Conservation (phyloP, 1,140 invertebrate genomes). For the Oedothorax gibbosus region DNA sequence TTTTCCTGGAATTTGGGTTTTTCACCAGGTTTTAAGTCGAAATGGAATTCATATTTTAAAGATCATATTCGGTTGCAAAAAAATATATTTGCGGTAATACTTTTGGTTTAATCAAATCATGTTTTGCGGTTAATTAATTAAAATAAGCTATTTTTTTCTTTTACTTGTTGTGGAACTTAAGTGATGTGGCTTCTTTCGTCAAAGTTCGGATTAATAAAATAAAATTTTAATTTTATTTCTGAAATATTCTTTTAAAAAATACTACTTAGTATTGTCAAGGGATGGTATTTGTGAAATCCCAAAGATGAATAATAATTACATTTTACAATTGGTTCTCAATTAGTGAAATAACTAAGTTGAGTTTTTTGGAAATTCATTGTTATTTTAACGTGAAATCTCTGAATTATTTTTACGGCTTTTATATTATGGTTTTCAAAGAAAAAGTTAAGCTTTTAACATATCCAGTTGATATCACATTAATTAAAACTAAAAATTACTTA, state of each 20-base stretch:
- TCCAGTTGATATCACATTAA: no score
- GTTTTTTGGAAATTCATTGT: background rate
- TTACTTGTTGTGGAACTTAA: background rate
- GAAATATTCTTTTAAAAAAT: constrained; percentile 32
- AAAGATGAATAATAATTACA: constrained; percentile 48
- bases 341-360: constrained; percentile 14
- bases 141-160: constrained; percentile 29
- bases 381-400: no score
- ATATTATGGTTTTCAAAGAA: no score
- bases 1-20: constrained; percentile 18
- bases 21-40: constrained; percentile 10
- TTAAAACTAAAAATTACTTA: no score
- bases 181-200: constrained; percentile 27
- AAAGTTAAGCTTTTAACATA: no score
- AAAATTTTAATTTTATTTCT: no score
- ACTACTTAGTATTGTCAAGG: constrained; percentile 23
- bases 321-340: constrained; percentile 35
- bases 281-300: constrained; percentile 38
- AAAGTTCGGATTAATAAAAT: background rate
- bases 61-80: background rate
- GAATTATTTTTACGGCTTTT: no score
- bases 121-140: constrained; percentile 59
- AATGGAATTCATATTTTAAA: constrained; percentile 29
- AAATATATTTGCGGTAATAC: background rate
- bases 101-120: constrained; percentile 55